These are phyloP conservation scores for Cyanoliseus patagonus DNA, from an alignment of 2,113 vertebrate genomes.

Conservation along the genomic window DNA sequence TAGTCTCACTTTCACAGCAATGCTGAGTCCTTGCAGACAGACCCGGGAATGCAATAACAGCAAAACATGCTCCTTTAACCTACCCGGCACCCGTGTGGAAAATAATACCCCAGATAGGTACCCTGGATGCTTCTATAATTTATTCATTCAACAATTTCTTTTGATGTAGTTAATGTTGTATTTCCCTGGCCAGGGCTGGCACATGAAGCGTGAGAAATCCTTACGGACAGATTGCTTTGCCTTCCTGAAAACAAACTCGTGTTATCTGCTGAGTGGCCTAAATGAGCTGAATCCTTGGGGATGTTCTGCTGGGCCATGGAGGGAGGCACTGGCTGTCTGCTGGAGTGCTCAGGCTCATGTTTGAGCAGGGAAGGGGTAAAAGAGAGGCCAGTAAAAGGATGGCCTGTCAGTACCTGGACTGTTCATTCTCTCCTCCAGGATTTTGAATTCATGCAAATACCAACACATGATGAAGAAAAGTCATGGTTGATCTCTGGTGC, in stretches of 20 bases:
- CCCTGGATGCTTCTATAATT: conserved; percentile 65
- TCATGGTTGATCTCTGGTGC: rapidly evolving
- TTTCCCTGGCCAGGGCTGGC: conserved; percentile 50
- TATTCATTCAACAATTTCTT: conserved; percentile 67
- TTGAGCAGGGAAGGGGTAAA: not conserved
- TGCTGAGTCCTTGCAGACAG: not conserved
- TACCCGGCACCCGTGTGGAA: not conserved
- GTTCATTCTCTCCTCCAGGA: not conserved
- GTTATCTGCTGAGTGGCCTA: conserved; percentile 46
- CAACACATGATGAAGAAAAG: not conserved
- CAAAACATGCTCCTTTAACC: conserved; percentile 65
- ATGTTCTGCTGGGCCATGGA: not conserved
- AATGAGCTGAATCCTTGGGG: conserved; percentile 32
- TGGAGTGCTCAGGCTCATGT: not conserved
- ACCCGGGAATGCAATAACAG: conserved; percentile 2
- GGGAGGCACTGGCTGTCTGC: not conserved
- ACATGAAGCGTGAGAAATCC: conserved; percentile 64
- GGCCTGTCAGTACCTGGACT: not conserved
- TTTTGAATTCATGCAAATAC: not conserved
- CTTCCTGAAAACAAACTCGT: conserved; percentile 36
- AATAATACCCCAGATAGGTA: conserved; percentile 58
- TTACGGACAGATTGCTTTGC: conserved; percentile 69
- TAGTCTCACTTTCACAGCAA: conserved; percentile 35
- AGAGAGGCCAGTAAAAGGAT: not conserved
- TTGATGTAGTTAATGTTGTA: conserved; percentile 61